A percentile compares a stretch with the other conserved stretches of the same genome.
phyloP scores from a whole-genome alignment of 2,888 invertebrate species.

The Auanema sp. region DNA sequence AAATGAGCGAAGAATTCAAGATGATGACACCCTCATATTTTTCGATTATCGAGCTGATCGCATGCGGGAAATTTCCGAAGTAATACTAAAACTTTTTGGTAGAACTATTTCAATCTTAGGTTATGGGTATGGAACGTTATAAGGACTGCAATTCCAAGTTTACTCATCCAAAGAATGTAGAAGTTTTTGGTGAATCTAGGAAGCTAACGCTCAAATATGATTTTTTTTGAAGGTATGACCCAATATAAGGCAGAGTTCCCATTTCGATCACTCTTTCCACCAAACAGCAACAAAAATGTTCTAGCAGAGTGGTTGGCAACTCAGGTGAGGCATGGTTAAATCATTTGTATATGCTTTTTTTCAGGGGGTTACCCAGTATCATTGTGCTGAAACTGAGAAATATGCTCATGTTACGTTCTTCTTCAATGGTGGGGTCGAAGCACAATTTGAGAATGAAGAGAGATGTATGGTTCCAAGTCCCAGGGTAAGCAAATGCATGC shows the following conservation, averaged over 20 bases:
- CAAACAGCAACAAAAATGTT: slow-evolving; percentile 66
- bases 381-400: slow-evolving; percentile 65
- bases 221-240: slow-evolving; percentile 64
- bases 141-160: slow-evolving; percentile 53
- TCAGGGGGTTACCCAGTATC: slow-evolving; percentile 64
- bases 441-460: slow-evolving; percentile 65
- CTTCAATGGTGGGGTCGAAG: slow-evolving; percentile 67
- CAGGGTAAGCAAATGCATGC: slow-evolving; percentile 55
- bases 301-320: slow-evolving; percentile 66
- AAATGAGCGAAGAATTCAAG: slow-evolving; percentile 40
- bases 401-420: slow-evolving; percentile 69
- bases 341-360: too few species aligned
- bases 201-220: not conserved
- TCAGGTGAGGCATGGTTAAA: slow-evolving; percentile 38
- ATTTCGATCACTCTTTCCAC: slow-evolving; percentile 66
- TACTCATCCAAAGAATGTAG: slow-evolving; percentile 49
- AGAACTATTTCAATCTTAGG: slow-evolving; percentile 14
- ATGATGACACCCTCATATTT: slow-evolving; percentile 67
- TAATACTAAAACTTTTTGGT: slow-evolving; percentile 3
- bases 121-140: slow-evolving; percentile 58
- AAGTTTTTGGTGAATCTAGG: slow-evolving; percentile 20
- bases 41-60: slow-evolving; percentile 67
- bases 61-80: slow-evolving; percentile 66
- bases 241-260: slow-evolving; percentile 67
- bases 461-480: slow-evolving; percentile 67